Evolutionary conservation across 2,797 vertebrate genomes (phyloP), one percentile per base, ranked within the genome.

Genomic region (Parauchenoglanis ngamensis): DNA sequence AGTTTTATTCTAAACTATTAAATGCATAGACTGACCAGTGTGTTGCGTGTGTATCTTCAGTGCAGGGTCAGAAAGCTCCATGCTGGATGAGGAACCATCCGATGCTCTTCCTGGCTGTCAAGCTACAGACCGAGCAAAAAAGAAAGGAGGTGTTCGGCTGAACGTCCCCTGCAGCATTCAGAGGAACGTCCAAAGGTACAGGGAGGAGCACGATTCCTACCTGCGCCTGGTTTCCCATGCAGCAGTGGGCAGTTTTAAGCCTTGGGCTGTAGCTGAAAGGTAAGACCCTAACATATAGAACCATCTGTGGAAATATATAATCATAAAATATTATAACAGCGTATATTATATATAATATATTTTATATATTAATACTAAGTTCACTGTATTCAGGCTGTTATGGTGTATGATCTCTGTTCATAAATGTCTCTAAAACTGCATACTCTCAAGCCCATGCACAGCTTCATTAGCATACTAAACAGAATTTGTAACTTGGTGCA

Each of bases 211-310:
- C 35, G 90, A 96, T 56, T 92, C 93, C 65, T 96, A 97, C 92
- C 95, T 98, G 85, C 94, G 89, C 0, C 81, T 94, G 63, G 95
- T 96, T 65, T 96, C 96, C 13, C 97, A 97, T 0, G 96, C 98
- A 90, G 91, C 92, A 0, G 90, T 96, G 28, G 97, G 96, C 78
- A 93, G 91, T 90, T 98, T 99, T 82, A 90, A 97, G 90, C 97
- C 97, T 2, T 98, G 97, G 97, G 93, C 94, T 35, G 91, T 97
- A 23, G 95, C 96, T 65, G 95, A 98, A 91, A 97, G 97, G 98
- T 99, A 94, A 91, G 77, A 44, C 23, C 46, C 4, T 70, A n/a
- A 23, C 17, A 12, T 54, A 15, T 78, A 35, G 0, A 40, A 35
- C n/a, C 12, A 59, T 46, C 44, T 28, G 40, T 46, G 3, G 3